Conservation (phyloP, 2,888 invertebrate species). For the Phaonia tiefii region DNA sequence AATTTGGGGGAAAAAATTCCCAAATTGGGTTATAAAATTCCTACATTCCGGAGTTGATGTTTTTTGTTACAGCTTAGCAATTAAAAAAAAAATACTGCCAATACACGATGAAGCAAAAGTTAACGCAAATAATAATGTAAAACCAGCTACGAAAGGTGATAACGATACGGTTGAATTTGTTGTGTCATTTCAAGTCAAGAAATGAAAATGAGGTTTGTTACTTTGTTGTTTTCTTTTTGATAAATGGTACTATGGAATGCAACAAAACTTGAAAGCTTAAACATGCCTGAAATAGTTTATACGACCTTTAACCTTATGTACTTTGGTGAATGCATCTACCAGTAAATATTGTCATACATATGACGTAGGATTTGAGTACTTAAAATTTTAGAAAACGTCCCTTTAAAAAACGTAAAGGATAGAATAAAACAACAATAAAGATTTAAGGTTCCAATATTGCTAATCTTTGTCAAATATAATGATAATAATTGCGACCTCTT, state of each 20-base stretch:
- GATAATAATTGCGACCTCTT: too few relatives aligned
- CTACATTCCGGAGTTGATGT: not conserved
- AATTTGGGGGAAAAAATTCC: not conserved
- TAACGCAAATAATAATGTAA: constrained; percentile 88
- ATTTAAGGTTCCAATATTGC: not conserved
- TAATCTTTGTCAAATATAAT: too few relatives aligned
- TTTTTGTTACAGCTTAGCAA: constrained; percentile 80
- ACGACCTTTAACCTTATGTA: not conserved
- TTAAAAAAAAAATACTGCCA: constrained; percentile 86
- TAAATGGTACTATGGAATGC: not conserved
- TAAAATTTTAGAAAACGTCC: too few relatives aligned
- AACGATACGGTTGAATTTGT: constrained; percentile 84
- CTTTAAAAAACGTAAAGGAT: not conserved
- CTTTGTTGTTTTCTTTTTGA: too few relatives aligned
- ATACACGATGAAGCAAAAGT: constrained; percentile 88
- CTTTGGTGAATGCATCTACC: too few relatives aligned
- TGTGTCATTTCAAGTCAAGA: constrained; percentile 85
- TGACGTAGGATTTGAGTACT: too few relatives aligned
- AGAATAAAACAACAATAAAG: constrained; percentile 6
- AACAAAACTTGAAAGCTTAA: not conserved
- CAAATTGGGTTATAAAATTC: not conserved
- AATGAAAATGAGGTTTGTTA: constrained; percentile 64
- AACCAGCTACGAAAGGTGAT: constrained; percentile 89
- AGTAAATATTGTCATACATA: too few relatives aligned
- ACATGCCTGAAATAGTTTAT: not conserved